These are phyloP conservation scores for Eupelmus urozonus DNA, from an alignment of 2,888 invertebrate species.

Conservation along the genomic window DNA sequence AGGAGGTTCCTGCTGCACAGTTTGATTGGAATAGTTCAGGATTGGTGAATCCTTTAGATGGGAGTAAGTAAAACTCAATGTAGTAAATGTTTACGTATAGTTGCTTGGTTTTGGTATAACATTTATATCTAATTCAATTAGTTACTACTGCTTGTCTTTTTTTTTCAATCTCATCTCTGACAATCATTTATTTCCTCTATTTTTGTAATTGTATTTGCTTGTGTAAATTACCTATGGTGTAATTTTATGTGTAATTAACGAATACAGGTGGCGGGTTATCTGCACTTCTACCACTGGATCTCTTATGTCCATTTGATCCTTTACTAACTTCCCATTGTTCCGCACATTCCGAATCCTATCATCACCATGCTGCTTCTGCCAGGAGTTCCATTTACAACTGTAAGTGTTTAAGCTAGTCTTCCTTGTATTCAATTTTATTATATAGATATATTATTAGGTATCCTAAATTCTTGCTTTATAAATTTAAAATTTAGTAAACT, in stretches of 20 bases:
- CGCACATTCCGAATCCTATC: constrained; percentile 76
- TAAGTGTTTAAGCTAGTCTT: constrained; percentile 72
- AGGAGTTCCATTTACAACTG: constrained; percentile 75
- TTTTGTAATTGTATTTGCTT: constrained; percentile 31
- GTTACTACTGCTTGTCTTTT: constrained; percentile 13
- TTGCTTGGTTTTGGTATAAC: constrained; percentile 14
- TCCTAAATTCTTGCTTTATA: not conserved
- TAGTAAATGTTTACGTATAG: constrained; percentile 7
- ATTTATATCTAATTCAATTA: constrained; percentile 3
- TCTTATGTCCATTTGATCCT: constrained; percentile 76
- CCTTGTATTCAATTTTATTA: constrained; percentile 22
- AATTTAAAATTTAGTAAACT: not conserved
- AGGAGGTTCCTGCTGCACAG: constrained; percentile 82
- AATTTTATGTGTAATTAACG: constrained; percentile 54
- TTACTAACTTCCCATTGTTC: constrained; percentile 76
- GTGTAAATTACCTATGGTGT: constrained; percentile 19
- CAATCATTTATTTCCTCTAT: constrained; percentile 2
- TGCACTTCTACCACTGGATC: constrained; percentile 75
- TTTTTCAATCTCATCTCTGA: no score
- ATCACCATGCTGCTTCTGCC: constrained; percentile 75
- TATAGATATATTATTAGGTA: not conserved
- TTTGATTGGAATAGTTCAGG: constrained; percentile 88
- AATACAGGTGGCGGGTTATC: constrained; percentile 76
- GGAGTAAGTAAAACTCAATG: constrained; percentile 71
- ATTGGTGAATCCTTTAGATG: constrained; percentile 85